These are phyloP conservation scores for Heliocidaris erythrogramma DNA, from an alignment of 35 echinoderm and acorn worm species.

Conservation along the genomic window DNA sequence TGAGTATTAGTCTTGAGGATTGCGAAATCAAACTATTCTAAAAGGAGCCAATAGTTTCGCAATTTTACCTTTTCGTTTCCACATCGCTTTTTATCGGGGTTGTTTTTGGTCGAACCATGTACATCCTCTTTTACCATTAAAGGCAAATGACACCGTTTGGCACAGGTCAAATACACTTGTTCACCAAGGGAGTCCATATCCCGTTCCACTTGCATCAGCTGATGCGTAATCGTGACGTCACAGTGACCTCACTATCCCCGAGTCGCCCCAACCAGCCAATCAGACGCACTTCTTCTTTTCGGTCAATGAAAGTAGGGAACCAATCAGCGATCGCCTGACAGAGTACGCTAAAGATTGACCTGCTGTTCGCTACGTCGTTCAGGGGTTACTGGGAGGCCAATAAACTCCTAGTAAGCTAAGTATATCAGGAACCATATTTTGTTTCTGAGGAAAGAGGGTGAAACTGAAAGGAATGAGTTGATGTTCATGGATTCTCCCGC, in stretches of 20 bases:
- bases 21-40: background rate
- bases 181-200: background rate
- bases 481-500: background rate
- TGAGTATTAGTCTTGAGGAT: background rate
- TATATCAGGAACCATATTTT: background rate
- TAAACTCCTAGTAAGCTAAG: background rate
- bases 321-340: background rate
- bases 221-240: background rate
- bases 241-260: constrained; percentile 1
- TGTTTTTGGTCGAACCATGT: background rate
- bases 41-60: background rate
- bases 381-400: background rate
- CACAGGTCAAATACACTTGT: background rate
- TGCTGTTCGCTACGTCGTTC: background rate
- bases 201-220: background rate
- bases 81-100: background rate
- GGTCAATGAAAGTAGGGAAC: constrained; percentile 1
- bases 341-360: background rate
- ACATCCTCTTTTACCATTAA: constrained; percentile 12
- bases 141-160: background rate
- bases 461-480: background rate
- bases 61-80: background rate
- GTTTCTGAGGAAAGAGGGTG: background rate
- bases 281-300: background rate
- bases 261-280: background rate